phyloP scores from a whole-genome alignment of 2,797 vertebrate genomes.

The Argya squamiceps region DNA sequence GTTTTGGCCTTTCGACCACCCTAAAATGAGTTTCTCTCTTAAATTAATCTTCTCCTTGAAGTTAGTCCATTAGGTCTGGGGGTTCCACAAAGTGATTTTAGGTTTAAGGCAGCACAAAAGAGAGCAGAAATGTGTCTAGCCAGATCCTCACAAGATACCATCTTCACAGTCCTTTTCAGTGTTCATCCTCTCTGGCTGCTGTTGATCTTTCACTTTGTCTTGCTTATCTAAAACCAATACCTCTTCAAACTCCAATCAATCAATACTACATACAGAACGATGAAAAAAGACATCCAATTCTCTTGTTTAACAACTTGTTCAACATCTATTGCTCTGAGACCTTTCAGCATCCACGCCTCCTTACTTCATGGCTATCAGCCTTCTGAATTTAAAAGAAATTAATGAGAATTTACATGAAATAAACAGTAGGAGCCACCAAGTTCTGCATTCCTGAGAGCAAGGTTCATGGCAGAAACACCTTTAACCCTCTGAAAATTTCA shows the following conservation, averaged over 20 bases:
- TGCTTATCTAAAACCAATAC: conserved; percentile 93
- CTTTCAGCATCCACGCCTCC: conserved; percentile 57
- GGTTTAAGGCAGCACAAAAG: background rate
- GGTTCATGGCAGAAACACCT: background rate
- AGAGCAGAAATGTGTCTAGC: background rate
- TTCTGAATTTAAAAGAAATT: conserved; percentile 33
- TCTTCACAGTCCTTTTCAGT: conserved; percentile 51
- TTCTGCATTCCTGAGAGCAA: background rate
- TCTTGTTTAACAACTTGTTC: conserved; percentile 77
- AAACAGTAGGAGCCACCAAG: background rate
- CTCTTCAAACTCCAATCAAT: conserved; percentile 88
- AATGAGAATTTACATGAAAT: conserved; percentile 10
- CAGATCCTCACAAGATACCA: background rate
- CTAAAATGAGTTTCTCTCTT: background rate
- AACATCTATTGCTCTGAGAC: conserved; percentile 48
- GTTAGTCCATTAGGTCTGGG: background rate
- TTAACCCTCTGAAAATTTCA: background rate
- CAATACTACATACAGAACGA: conserved; percentile 78
- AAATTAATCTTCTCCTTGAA: background rate
- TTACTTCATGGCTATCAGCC: conserved; percentile 42
- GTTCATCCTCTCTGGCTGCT: conserved; percentile 74
- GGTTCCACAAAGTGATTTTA: background rate
- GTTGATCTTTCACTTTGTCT: conserved; percentile 90
- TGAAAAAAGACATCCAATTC: conserved; percentile 74
- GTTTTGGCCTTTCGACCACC: background rate